Base-by-base conservation (phyloP, 2,888 invertebrate species). In the Drosophila cognata region DNA sequence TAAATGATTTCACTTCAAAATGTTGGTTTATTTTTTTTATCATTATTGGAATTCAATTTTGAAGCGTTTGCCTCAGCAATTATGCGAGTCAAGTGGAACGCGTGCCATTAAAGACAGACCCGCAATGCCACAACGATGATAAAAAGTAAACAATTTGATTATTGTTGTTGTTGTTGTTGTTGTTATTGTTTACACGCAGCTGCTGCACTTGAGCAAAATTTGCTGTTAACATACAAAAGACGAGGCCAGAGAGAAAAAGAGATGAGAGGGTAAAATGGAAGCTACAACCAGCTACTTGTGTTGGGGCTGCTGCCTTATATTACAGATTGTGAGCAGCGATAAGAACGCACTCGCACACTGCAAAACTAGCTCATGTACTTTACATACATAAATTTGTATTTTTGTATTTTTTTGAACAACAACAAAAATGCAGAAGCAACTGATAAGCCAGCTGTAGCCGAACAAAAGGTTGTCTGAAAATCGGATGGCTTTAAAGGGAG, bases 311-410 rank as follows among this genome's bases (percentile, higher is more conserved):
- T 72, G 65, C 33, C 33, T 56, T 65, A 66, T 72, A 75, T 74
- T 67, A 73, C 68, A 80, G 83, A 84, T 84, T 87, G 74, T 66
- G 59, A 51, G 55, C 60, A 56, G 29, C 55, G 84, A 84, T 84
- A 84, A 77, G 67, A 71, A 51, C 36, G 51, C 52, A 56, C 62
- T 62, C 60, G 57, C 36, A 38, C 29, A 64, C 11, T 10, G 11
- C 8, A 36, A 25, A 25, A 46, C 28, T 36, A 18, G 41, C 33
- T 35, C 57, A 51, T 57, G 13, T 56, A 53, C 31, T 38, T 36
- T 48, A 46, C 63, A 67, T 64, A 53, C 43, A 38, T 55, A 68
- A 46, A 59, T 58, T 43, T 31, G 55, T 69, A 68, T 33, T 33
- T 33, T 21, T 50, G 38, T 62, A 64, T 62, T 59, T 46, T 46